These are phyloP conservation scores for Ridgeia piscesae DNA, from an alignment of 1,140 invertebrate genomes.

Conservation along the genomic window DNA sequence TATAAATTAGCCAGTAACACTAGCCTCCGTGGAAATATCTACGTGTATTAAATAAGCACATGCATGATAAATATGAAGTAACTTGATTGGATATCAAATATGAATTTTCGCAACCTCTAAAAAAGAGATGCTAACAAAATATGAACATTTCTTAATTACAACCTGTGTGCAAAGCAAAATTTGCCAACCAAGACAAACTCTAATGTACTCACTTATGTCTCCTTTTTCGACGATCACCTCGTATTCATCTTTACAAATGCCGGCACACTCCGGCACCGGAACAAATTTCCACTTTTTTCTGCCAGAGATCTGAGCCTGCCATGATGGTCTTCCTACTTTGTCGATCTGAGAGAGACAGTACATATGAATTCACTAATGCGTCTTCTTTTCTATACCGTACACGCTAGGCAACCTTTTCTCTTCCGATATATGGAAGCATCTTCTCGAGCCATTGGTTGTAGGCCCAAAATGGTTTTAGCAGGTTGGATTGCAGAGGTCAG, in stretches of 20 bases:
- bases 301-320: constrained; percentile 90
- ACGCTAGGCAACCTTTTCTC: no score
- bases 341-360: constrained; percentile 71
- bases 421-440: no score
- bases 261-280: constrained; percentile 85
- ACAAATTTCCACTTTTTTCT: constrained; percentile 83
- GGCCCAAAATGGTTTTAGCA: no score
- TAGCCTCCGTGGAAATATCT: neutral
- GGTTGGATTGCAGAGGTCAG: no score
- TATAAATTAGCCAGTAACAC: neutral
- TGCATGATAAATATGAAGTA: no score
- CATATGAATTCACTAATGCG: no score
- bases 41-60: no score
- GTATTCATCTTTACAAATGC: constrained; percentile 62
- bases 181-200: neutral
- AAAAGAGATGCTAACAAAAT: neutral
- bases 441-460: no score
- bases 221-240: constrained; percentile 69
- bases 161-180: neutral
- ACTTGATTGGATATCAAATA: neutral
- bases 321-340: constrained; percentile 85
- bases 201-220: constrained; percentile 79
- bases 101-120: neutral
- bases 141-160: neutral
- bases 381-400: no score